phyloP scores from a whole-genome alignment of 2,797 vertebrate species.

The Sorex maritimensis region DNA sequence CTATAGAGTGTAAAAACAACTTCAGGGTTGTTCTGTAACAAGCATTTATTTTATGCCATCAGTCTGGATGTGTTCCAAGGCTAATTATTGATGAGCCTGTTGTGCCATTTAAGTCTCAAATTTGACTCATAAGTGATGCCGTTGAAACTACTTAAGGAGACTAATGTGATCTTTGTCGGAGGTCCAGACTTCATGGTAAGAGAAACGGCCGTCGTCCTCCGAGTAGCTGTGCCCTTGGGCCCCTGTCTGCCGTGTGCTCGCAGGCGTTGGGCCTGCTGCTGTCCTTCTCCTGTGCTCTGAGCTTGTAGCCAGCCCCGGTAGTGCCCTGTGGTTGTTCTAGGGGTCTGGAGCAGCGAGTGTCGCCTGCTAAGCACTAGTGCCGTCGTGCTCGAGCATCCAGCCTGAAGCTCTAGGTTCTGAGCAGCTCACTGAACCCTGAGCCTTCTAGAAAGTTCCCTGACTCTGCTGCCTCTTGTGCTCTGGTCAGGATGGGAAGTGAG shows the following conservation, averaged over 20 bases:
- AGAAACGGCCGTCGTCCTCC: neutral
- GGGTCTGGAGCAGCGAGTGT: neutral
- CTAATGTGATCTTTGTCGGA: conserved; percentile 4
- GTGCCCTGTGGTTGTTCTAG: neutral
- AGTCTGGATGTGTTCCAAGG: conserved; percentile 50
- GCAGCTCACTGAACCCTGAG: neutral
- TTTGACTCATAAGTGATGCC: conserved; percentile 65
- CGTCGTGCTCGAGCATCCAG: neutral
- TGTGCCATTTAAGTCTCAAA: conserved; percentile 71
- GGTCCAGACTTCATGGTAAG: neutral
- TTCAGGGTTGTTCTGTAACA: neutral
- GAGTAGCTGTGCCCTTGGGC: neutral
- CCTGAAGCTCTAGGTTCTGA: neutral
- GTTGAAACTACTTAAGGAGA: conserved; percentile 51
- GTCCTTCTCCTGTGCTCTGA: neutral
- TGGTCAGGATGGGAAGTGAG: neutral
- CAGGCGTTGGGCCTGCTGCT: neutral
- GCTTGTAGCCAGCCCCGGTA: neutral
- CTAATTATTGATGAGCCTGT: conserved; percentile 67
- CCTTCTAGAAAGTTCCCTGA: neutral
- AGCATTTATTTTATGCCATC: conserved; percentile 56
- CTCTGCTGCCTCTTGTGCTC: neutral
- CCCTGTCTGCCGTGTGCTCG: neutral
- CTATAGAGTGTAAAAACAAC: conserved; percentile 1
- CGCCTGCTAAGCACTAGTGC: neutral